Conservation (phyloP, 2,113 vertebrate species). For the Forbesichthys papilliferus region DNA sequence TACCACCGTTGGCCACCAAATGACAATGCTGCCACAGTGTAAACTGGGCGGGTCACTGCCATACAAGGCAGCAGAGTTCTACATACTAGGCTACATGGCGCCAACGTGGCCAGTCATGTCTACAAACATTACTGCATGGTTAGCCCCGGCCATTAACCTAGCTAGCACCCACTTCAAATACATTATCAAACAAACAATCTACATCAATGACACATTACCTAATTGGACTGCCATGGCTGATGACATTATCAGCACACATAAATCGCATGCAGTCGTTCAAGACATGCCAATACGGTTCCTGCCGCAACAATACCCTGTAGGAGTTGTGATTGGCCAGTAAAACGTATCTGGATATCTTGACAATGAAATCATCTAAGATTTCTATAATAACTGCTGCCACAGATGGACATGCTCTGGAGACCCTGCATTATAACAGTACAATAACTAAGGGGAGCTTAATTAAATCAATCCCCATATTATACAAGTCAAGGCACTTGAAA, state of each 20-base stretch:
- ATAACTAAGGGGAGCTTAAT: constrained; percentile 32
- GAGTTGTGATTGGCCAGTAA: constrained; percentile 18
- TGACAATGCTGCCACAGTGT: constrained; percentile 4
- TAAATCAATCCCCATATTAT: constrained; percentile 38
- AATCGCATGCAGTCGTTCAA: background rate
- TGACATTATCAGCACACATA: constrained; percentile 44
- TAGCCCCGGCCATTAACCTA: background rate
- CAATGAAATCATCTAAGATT: constrained; percentile 45
- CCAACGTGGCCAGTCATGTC: background rate
- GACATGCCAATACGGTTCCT: no score
- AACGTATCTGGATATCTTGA: constrained; percentile 36
- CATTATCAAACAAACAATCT: no score
- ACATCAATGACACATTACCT: background rate
- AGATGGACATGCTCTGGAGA: constrained; percentile 22
- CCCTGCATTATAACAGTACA: constrained; percentile 8
- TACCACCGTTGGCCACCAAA: background rate
- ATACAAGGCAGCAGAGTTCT: constrained; percentile 4
- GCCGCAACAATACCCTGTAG: constrained; percentile 23
- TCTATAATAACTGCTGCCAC: constrained; percentile 32
- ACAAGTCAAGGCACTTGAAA: constrained; percentile 33
- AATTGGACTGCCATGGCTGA: constrained; percentile 5
- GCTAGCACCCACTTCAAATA: background rate
- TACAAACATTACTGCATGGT: background rate
- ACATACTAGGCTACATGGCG: background rate
- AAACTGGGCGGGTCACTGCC: background rate